Evolutionary conservation across 2,797 vertebrate genomes (phyloP).

Genomic region (Enteromius argenteus): DNA sequence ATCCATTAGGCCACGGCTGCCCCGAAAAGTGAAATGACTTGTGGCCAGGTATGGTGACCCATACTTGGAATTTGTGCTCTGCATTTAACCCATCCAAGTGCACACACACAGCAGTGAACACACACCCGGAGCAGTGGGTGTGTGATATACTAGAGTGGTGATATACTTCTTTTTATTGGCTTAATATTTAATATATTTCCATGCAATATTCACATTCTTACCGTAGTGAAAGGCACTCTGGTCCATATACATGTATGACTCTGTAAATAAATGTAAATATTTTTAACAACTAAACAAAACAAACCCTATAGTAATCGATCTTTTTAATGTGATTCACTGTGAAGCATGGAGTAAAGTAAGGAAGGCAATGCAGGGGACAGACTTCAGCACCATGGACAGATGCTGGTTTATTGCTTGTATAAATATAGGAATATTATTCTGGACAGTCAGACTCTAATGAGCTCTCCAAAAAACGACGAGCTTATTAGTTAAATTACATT

Average conservation of each 20-base stretch:
- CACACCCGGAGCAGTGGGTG: too few species aligned
- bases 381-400: constrained; percentile 52
- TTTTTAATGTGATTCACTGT: background rate
- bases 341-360: background rate
- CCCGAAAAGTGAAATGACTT: too few species aligned
- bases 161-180: background rate
- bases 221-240: constrained; percentile 82
- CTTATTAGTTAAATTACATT: background rate
- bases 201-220: constrained; percentile 61
- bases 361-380: constrained; percentile 1
- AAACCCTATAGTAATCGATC: background rate
- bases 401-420: constrained; percentile 33
- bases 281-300: constrained; percentile 1
- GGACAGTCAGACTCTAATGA: background rate
- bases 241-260: constrained; percentile 67
- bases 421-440: background rate
- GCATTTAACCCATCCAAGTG: too few species aligned
- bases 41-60: too few species aligned
- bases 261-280: constrained; percentile 66
- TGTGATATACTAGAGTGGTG: background rate
- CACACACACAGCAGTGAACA: too few species aligned
- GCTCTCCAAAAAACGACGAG: background rate
- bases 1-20: too few species aligned
- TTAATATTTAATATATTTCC: constrained; percentile 16
- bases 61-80: too few species aligned